Conservation (phyloP, 2,888 invertebrate genomes). For the Piscicola geometra region DNA sequence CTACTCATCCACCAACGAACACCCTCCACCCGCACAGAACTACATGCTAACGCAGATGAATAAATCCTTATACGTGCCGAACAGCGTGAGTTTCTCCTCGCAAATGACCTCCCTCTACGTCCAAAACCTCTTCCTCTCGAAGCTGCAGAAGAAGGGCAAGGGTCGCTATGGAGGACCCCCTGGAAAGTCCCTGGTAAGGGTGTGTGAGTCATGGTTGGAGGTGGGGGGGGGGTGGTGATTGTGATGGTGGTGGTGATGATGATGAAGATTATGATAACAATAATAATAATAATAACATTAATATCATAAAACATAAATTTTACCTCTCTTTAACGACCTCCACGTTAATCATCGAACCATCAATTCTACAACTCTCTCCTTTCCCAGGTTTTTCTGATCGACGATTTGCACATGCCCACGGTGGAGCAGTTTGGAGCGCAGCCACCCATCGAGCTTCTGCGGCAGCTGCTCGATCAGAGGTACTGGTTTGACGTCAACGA, state of each 20-base stretch:
- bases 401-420: constrained; percentile 91
- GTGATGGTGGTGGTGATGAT: too few species aligned
- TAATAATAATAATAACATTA: too few species aligned
- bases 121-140: constrained; percentile 89
- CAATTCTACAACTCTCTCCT: too few species aligned
- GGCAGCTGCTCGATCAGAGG: constrained; percentile 57
- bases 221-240: too few species aligned
- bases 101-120: constrained; percentile 89
- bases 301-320: too few species aligned
- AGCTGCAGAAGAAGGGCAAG: constrained; percentile 83
- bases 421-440: constrained; percentile 86
- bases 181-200: constrained; percentile 66
- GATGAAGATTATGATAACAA: too few species aligned
- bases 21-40: constrained; percentile 50
- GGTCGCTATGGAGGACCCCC: constrained; percentile 88
- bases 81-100: constrained; percentile 86
- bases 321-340: too few species aligned
- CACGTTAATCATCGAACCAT: too few species aligned
- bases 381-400: constrained; percentile 78
- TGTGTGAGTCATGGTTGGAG: too few species aligned
- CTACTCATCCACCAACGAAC: too few species aligned
- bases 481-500: constrained; percentile 56
- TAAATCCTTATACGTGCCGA: constrained; percentile 71
- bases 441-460: constrained; percentile 82
- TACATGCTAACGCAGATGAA: constrained; percentile 74